A percentile compares a stretch with the other conserved stretches of the same genome.
Evolutionary conservation across 1,140 invertebrate genomes (phyloP).

Genomic region (Drosophila teissieri): DNA sequence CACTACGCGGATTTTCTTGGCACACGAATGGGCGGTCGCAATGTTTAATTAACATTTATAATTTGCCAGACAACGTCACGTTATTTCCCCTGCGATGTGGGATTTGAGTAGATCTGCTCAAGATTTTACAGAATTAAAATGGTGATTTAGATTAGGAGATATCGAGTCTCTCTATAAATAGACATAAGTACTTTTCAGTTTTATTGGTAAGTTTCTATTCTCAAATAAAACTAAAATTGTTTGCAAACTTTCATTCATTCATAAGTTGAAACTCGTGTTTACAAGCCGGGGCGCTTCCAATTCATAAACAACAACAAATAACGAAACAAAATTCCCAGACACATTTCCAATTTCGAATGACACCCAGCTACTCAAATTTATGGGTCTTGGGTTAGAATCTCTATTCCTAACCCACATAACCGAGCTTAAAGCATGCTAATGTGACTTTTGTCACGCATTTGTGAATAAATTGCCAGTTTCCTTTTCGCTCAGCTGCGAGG

Average conservation of each 20-base stretch:
- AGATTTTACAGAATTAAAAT: conserved; percentile 1
- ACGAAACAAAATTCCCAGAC: not conserved
- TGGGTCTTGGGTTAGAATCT: not conserved
- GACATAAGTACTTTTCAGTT: not conserved
- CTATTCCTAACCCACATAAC: conserved; percentile 3
- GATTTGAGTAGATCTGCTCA: conserved; percentile 5
- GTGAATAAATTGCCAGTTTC: not conserved
- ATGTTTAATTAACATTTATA: conserved; percentile 26
- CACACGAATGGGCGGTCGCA: conserved; percentile 1
- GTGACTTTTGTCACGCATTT: not conserved
- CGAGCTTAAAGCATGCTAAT: not conserved
- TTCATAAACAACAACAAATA: conserved; percentile 4
- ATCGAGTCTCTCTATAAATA: conserved; percentile 11
- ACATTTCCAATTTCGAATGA: not conserved
- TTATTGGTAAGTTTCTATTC: not conserved
- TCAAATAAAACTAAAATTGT: not conserved
- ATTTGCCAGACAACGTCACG: conserved; percentile 36
- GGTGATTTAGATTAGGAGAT: conserved; percentile 3
- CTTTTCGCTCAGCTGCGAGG: not conserved
- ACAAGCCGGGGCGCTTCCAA: not conserved
- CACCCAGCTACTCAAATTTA: not conserved
- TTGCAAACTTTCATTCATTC: not conserved
- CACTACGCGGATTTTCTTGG: conserved; percentile 15
- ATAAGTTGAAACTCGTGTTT: not conserved
- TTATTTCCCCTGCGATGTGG: conserved; percentile 13